Evolutionary conservation across 2,113 vertebrate species (phyloP).

Genomic region (Sclerurus mexicanus): DNA sequence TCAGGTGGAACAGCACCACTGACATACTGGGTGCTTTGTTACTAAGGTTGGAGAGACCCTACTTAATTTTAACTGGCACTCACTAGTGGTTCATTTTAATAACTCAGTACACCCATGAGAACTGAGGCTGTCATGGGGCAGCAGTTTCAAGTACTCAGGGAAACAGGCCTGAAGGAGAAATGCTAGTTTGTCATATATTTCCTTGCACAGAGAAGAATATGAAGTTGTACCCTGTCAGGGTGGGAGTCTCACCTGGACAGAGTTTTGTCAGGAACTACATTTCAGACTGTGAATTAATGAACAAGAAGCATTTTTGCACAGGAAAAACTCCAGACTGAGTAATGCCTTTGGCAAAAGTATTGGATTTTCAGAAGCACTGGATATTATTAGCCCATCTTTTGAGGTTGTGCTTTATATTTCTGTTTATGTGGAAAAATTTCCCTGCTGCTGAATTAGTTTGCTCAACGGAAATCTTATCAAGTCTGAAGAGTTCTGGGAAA

Average conservation of each 20-base stretch:
- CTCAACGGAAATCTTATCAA: neutral
- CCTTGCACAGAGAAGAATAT: neutral
- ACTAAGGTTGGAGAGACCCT: neutral
- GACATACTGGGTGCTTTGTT: neutral
- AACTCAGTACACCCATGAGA: neutral
- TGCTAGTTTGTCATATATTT: neutral
- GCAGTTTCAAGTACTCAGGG: neutral
- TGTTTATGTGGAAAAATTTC: neutral
- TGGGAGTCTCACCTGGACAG: neutral
- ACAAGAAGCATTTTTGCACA: neutral
- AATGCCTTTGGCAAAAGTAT: neutral
- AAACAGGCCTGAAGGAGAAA: neutral
- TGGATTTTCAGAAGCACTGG: neutral
- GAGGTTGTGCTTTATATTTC: neutral
- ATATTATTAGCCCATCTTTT: neutral
- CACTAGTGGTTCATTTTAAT: neutral
- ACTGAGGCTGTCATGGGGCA: neutral
- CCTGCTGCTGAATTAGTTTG: neutral
- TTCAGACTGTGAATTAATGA: neutral
- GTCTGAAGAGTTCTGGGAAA: neutral
- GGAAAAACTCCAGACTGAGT: neutral
- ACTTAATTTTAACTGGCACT: neutral
- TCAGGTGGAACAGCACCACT: neutral
- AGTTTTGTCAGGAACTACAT: neutral
- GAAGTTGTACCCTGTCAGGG: neutral